A percentile compares a stretch with the other conserved stretches of the same genome.
Conservation (phyloP, 2,797 vertebrate genomes). For the Echiichthys vipera region DNA sequence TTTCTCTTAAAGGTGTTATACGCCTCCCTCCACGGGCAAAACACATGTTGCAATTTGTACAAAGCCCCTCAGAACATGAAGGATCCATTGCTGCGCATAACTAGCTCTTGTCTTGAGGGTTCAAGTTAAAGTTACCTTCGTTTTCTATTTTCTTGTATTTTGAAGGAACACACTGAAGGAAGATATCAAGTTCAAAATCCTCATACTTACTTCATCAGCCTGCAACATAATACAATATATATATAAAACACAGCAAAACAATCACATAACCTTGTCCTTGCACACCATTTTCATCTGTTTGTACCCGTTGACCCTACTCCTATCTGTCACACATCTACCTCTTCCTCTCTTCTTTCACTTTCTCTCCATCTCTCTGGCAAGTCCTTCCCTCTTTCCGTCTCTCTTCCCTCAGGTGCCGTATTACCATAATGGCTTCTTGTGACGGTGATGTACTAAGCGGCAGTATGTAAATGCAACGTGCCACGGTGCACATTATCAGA, state of each 20-base stretch:
- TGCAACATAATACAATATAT: too few relatives aligned
- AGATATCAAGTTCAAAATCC: neutral
- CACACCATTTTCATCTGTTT: conserved; percentile 58
- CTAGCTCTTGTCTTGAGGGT: neutral
- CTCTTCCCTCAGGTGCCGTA: conserved; percentile 85
- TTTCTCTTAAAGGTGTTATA: conserved; percentile 23
- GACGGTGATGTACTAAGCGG: conserved; percentile 82
- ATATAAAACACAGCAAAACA: too few relatives aligned
- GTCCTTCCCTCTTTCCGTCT: conserved; percentile 66
- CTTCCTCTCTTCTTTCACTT: conserved; percentile 28
- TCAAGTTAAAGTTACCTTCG: neutral
- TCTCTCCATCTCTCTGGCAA: conserved; percentile 49
- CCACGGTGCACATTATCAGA: conserved; percentile 80
- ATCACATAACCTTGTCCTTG: conserved; percentile 67
- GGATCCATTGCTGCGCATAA: neutral
- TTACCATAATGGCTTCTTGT: conserved; percentile 87
- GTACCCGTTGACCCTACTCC: conserved; percentile 66
- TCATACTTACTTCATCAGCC: conserved; percentile 24
- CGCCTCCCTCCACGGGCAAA: conserved; percentile 1
- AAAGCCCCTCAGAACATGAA: conserved; percentile 3
- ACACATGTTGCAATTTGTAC: conserved; percentile 7
- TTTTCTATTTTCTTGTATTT: neutral
- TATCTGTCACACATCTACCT: conserved; percentile 31
- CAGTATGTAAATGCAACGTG: conserved; percentile 84
- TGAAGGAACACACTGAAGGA: neutral